Evolutionary conservation across 2,888 invertebrate species (phyloP).

Genomic region (Camptogramma bilineatum): DNA sequence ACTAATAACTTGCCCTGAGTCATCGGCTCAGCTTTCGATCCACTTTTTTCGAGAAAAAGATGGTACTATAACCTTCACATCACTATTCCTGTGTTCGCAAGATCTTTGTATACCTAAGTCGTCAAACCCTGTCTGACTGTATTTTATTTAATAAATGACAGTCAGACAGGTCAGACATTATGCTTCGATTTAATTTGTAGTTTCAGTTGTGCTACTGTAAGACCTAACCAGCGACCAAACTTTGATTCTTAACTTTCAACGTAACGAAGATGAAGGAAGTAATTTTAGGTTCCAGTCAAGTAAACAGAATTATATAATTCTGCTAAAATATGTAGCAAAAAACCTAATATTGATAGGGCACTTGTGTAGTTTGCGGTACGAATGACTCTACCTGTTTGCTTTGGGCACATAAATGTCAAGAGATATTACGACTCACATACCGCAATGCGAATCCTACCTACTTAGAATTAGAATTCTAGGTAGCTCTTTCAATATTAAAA

Average conservation of each 20-base stretch:
- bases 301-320: slow-evolving; percentile 23
- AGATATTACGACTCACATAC: slow-evolving; percentile 26
- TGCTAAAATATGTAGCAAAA: slow-evolving; percentile 37
- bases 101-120: no score
- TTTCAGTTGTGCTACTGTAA: neutral
- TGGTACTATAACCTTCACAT: neutral
- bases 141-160: no score
- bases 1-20: slow-evolving; percentile 46
- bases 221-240: neutral
- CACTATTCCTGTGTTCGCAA: no score
- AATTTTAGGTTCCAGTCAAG: neutral
- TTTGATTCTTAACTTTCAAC: slow-evolving; percentile 1
- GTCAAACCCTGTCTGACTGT: no score
- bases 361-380: slow-evolving; percentile 22
- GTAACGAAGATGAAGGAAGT: slow-evolving; percentile 5
- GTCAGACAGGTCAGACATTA: neutral
- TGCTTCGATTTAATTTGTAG: neutral
- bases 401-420: slow-evolving; percentile 35
- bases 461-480: slow-evolving; percentile 1
- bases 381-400: slow-evolving; percentile 18
- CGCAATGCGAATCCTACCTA: neutral
- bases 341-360: slow-evolving; percentile 27
- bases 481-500: slow-evolving; percentile 4
- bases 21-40: slow-evolving; percentile 43
- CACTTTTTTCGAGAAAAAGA: slow-evolving; percentile 25